A percentile compares a stretch with the other conserved stretches of the same genome.
phyloP scores from a whole-genome alignment of 2,113 vertebrate species.

The Megaleporinus macrocephalus region DNA sequence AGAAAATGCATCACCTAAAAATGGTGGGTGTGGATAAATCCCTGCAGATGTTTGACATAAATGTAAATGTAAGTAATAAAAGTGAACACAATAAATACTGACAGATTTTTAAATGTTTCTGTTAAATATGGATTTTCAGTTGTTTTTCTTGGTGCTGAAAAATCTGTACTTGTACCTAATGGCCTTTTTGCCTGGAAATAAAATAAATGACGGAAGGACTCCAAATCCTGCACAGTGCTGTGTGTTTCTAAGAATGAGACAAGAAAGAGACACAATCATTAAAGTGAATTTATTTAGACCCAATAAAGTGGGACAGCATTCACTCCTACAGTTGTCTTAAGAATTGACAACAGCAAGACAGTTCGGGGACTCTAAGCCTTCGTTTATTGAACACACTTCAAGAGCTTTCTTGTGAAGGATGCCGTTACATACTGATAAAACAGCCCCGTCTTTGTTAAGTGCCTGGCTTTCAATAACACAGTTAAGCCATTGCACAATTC shows the following conservation, averaged over 20 bases:
- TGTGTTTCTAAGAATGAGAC: neutral
- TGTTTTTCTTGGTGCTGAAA: too few species aligned
- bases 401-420: neutral
- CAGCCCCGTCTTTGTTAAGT: neutral
- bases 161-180: too few species aligned
- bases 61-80: too few species aligned
- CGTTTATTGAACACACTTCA: neutral
- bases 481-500: neutral
- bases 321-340: neutral
- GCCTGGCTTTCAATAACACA: neutral
- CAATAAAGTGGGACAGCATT: neutral
- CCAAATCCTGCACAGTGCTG: neutral
- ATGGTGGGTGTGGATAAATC: too few species aligned
- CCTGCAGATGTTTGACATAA: too few species aligned
- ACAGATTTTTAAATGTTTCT: too few species aligned
- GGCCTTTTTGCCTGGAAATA: too few species aligned
- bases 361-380: neutral
- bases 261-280: too few species aligned
- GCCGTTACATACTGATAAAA: neutral
- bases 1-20: too few species aligned
- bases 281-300: constrained; percentile 22
- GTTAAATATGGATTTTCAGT: too few species aligned
- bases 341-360: neutral
- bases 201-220: too few species aligned
- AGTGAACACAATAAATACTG: too few species aligned